Conservation (phyloP, 2,888 invertebrate species). For the Microplitis deprimator region DNA sequence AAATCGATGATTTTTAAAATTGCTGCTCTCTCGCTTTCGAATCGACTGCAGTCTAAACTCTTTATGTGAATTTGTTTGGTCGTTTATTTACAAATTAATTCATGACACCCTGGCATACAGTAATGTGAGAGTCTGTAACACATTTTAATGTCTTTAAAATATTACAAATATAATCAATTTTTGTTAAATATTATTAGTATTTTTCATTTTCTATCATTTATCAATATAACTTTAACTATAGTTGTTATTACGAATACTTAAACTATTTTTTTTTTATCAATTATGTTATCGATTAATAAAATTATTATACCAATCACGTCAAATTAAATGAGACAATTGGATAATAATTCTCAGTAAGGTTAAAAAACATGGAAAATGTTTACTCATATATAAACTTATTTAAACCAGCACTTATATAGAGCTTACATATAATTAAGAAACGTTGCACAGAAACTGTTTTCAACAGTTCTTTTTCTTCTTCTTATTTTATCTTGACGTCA, state of each 20-base stretch:
- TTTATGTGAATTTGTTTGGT: not conserved
- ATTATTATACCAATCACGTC: not conserved
- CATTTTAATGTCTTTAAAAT: not conserved
- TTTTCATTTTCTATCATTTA: no score
- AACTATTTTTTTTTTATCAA: no score
- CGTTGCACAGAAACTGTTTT: conserved; percentile 27
- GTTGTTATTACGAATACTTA: no score
- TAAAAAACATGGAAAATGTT: not conserved
- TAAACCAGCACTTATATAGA: not conserved
- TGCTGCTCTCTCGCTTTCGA: not conserved
- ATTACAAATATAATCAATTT: not conserved
- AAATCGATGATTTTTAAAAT: not conserved
- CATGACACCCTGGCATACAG: not conserved
- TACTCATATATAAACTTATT: not conserved
- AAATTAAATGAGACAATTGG: not conserved
- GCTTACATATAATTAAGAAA: not conserved
- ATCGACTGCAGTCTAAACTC: not conserved
- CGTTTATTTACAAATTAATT: not conserved
- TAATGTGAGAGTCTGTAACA: not conserved
- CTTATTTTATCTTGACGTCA: conserved; percentile 26
- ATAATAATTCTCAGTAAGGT: not conserved
- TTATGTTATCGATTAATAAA: not conserved
- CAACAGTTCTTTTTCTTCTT: not conserved
- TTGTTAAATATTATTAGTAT: no score
- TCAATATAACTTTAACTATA: no score